phyloP scores from a whole-genome alignment of 2,113 vertebrate genomes.

The Notarius quadriscutis region DNA sequence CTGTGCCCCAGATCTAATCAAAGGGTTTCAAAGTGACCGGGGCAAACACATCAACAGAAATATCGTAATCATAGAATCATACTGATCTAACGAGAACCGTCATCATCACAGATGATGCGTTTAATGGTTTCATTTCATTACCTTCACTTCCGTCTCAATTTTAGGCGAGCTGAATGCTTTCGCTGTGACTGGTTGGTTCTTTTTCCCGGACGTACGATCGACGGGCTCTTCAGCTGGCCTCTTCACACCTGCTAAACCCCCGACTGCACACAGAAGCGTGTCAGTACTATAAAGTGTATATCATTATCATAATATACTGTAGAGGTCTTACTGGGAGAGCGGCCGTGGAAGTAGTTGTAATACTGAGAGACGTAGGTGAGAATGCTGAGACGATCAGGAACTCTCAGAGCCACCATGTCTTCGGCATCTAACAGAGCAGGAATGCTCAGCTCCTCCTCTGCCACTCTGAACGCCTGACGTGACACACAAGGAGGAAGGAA shows the following conservation, averaged over 20 bases:
- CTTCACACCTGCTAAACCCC: slow-evolving; percentile 85
- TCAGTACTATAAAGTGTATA: not conserved
- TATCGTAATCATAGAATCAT: not conserved
- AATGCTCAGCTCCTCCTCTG: slow-evolving; percentile 88
- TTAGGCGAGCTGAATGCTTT: slow-evolving; percentile 62
- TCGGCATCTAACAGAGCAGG: slow-evolving; percentile 94
- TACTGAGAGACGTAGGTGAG: slow-evolving; percentile 98
- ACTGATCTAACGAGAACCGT: not conserved
- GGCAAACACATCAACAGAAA: not conserved
- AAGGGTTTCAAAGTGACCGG: too few species aligned
- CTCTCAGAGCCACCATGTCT: slow-evolving; percentile 92
- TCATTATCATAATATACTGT: too few species aligned
- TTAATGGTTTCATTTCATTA: not conserved
- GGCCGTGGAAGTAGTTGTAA: slow-evolving; percentile 96
- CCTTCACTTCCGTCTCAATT: slow-evolving; percentile 51
- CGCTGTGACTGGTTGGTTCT: slow-evolving; percentile 63
- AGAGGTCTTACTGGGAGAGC: slow-evolving; percentile 87
- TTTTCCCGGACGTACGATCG: slow-evolving; percentile 79
- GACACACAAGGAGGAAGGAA: not conserved
- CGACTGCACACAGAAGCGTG: slow-evolving; percentile 71
- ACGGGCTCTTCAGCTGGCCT: slow-evolving; percentile 71
- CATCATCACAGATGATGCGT: too few species aligned
- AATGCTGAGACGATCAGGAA: slow-evolving; percentile 94
- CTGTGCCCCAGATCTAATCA: too few species aligned
- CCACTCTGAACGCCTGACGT: slow-evolving; percentile 87